Percentiles rank a stretch among this genome's conserved stretches.
Evolutionary conservation across 2,113 vertebrate species (phyloP).

Genomic region (Parus major): DNA sequence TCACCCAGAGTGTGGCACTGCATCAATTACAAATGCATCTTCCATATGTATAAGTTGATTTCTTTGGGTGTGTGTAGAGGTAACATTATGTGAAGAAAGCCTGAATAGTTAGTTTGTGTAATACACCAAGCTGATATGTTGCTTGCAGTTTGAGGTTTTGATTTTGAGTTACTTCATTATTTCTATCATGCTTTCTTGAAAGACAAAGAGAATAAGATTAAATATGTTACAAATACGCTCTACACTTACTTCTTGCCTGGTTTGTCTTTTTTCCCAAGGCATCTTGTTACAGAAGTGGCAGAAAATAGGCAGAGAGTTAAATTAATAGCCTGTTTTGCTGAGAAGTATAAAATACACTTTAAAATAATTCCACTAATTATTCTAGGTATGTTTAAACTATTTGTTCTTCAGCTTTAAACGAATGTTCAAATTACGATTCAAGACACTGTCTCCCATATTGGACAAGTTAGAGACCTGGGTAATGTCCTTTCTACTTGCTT

Average conservation of each 20-base stretch:
- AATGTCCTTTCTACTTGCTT: conserved; percentile 6
- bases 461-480: neutral
- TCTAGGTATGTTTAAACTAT: neutral
- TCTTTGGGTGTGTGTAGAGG: neutral
- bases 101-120: neutral
- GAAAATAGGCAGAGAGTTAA: neutral
- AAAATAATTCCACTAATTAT: neutral
- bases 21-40: neutral
- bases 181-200: neutral
- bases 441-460: neutral
- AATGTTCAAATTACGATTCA: conserved; percentile 16
- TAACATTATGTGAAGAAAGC: neutral
- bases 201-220: neutral
- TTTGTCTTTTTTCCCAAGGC: neutral
- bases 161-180: neutral
- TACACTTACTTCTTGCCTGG: neutral
- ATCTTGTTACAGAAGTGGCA: neutral
- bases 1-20: neutral
- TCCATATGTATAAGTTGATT: neutral
- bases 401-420: conserved; percentile 1
- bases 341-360: neutral
- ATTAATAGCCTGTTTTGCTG: neutral
- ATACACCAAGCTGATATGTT: neutral
- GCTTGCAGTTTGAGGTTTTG: neutral
- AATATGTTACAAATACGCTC: neutral